phyloP scores from a whole-genome alignment of 2,888 invertebrate genomes.

The Lasioglossum pauxillum region DNA sequence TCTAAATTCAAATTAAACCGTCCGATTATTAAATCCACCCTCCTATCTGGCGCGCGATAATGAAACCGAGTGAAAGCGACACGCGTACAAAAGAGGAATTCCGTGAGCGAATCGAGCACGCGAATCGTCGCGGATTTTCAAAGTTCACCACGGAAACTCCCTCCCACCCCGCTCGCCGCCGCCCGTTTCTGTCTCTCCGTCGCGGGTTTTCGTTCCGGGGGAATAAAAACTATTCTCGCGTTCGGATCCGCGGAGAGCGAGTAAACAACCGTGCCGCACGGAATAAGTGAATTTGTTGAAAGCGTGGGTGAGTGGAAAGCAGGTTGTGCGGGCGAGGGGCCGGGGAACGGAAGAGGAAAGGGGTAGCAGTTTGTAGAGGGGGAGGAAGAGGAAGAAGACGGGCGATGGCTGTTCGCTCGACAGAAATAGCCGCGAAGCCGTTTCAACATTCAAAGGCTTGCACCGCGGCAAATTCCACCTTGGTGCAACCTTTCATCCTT shows the following conservation, averaged over 20 bases:
- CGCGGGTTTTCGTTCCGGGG: background rate
- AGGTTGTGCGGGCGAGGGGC: background rate
- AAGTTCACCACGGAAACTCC: background rate
- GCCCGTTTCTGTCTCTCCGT: background rate
- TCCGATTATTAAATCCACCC: conserved; percentile 54
- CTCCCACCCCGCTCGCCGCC: background rate
- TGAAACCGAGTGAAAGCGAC: conserved; percentile 50
- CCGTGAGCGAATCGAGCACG: background rate
- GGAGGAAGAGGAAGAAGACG: background rate
- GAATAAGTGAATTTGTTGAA: conserved; percentile 31
- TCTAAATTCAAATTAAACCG: conserved; percentile 56
- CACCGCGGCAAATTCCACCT: conserved; percentile 60
- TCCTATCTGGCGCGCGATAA: conserved; percentile 31
- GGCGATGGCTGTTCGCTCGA: conserved; percentile 21
- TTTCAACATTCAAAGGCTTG: conserved; percentile 64
- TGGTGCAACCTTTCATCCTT: conserved; percentile 67
- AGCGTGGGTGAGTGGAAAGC: background rate
- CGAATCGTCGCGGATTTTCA: conserved; percentile 18
- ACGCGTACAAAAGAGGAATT: conserved; percentile 42
- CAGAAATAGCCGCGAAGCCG: conserved; percentile 58
- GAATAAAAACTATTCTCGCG: conserved; percentile 28
- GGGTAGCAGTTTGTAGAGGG: background rate
- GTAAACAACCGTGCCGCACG: conserved; percentile 30
- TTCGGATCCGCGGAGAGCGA: conserved; percentile 13
- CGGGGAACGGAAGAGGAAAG: background rate